Conservation (phyloP, 1,140 invertebrate species). For the Andrena cerasifolii region DNA sequence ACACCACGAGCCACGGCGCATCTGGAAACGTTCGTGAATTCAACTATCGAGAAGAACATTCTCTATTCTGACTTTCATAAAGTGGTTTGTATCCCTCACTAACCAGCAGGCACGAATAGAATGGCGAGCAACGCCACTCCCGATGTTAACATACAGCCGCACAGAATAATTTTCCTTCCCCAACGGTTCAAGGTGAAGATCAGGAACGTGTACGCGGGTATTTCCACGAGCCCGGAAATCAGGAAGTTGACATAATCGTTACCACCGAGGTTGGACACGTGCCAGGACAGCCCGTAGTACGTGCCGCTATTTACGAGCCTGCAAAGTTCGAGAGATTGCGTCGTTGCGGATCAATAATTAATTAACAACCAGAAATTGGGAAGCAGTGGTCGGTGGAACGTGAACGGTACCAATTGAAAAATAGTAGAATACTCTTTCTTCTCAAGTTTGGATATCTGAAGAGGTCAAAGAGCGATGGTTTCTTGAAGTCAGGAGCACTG, state of each 20-base stretch:
- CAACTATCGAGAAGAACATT: background rate
- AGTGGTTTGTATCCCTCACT: conserved; percentile 45
- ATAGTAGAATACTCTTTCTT: conserved; percentile 88
- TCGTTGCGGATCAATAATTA: background rate
- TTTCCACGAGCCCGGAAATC: conserved; percentile 89
- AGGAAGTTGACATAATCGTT: conserved; percentile 90
- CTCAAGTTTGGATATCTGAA: conserved; percentile 88
- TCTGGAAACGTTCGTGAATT: conserved; percentile 77
- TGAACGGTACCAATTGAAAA: conserved; percentile 88
- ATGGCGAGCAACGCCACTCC: conserved; percentile 85
- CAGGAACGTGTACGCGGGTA: conserved; percentile 88
- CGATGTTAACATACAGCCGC: conserved; percentile 87
- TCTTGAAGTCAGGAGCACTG: conserved; percentile 78
- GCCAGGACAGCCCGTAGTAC: conserved; percentile 92
- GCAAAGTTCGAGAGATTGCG: conserved; percentile 36
- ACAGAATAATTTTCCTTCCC: conserved; percentile 88
- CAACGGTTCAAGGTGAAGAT: conserved; percentile 88
- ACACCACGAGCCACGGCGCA: conserved; percentile 84
- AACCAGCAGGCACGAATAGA: conserved; percentile 84
- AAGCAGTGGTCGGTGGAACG: background rate
- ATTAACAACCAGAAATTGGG: too few species aligned
- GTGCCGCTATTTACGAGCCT: conserved; percentile 91
- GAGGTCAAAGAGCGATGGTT: conserved; percentile 86
- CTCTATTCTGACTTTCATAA: background rate
- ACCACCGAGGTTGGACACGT: conserved; percentile 88